These are phyloP conservation scores for Brachypalpus laphriformis DNA, from an alignment of 2,888 invertebrate species.

Conservation along the genomic window DNA sequence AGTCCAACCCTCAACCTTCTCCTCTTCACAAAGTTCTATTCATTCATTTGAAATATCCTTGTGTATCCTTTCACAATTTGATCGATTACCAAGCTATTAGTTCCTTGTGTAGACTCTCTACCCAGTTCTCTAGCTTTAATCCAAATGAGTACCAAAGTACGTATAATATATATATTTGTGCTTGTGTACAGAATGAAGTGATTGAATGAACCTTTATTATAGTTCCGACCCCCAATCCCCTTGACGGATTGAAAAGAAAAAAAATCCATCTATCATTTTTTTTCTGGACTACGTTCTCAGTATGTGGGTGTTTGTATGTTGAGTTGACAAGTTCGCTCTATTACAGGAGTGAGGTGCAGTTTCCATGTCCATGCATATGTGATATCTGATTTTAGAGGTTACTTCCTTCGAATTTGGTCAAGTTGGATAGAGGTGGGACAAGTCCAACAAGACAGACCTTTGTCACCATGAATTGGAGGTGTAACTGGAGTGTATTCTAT, in stretches of 20 bases:
- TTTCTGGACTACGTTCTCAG: background rate
- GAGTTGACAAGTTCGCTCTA: slow-evolving; percentile 38
- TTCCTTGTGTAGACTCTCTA: slow-evolving; percentile 12
- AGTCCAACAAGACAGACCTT: background rate
- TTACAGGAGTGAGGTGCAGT: slow-evolving; percentile 17
- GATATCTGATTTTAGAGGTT: slow-evolving; percentile 17
- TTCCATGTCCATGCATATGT: slow-evolving; percentile 14
- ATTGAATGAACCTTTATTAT: slow-evolving; percentile 49
- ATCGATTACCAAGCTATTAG: slow-evolving; percentile 58
- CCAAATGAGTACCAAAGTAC: slow-evolving; percentile 8
- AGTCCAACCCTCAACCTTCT: too few species aligned
- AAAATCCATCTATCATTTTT: slow-evolving; percentile 53
- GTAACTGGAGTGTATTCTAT: slow-evolving; percentile 38
- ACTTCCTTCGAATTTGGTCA: slow-evolving; percentile 27
- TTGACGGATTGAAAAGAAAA: slow-evolving; percentile 4
- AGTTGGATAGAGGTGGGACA: slow-evolving; percentile 11
- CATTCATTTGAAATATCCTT: slow-evolving; percentile 29
- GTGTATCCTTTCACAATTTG: slow-evolving; percentile 54
- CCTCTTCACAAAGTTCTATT: background rate
- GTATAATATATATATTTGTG: background rate
- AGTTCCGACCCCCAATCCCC: background rate
- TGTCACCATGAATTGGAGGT: slow-evolving; percentile 20
- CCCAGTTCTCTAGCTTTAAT: slow-evolving; percentile 31
- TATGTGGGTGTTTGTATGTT: background rate
- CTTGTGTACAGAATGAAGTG: slow-evolving; percentile 12